Conservation (phyloP, 2,888 invertebrate genomes). For the Pogonocherus hispidulus region DNA sequence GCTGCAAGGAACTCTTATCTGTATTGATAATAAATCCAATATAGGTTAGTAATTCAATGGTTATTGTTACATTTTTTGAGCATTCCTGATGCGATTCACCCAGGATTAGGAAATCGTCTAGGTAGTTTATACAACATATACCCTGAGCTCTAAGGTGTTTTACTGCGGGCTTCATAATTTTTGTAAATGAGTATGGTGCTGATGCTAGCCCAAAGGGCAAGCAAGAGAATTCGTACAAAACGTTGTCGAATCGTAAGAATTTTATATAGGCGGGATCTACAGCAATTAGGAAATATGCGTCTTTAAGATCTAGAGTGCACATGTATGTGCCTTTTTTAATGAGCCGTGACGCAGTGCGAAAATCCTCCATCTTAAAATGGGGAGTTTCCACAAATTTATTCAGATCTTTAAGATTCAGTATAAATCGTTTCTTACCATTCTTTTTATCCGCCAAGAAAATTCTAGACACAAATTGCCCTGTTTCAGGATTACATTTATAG, state of each 20-base stretch:
- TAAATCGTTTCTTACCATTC: constrained; percentile 27
- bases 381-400: constrained; percentile 43
- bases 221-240: constrained; percentile 39
- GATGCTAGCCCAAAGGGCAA: constrained; percentile 35
- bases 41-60: not conserved
- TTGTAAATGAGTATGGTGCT: constrained; percentile 43
- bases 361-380: constrained; percentile 54
- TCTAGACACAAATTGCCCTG: constrained; percentile 37
- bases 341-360: constrained; percentile 41
- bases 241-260: constrained; percentile 24
- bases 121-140: constrained; percentile 8
- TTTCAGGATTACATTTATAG: not conserved
- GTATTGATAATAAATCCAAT: constrained; percentile 29
- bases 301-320: constrained; percentile 32
- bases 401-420: constrained; percentile 41
- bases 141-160: constrained; percentile 17
- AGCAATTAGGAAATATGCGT: constrained; percentile 35
- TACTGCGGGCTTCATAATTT: constrained; percentile 38
- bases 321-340: constrained; percentile 29
- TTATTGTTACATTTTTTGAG: not conserved
- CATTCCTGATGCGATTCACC: not conserved
- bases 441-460: not conserved
- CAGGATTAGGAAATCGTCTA: constrained; percentile 22
- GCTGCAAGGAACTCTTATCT: constrained; percentile 22
- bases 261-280: constrained; percentile 19